These are phyloP conservation scores for Drosophila pseudotalamancana DNA, from an alignment of 2,888 invertebrate genomes.

Conservation along the genomic window DNA sequence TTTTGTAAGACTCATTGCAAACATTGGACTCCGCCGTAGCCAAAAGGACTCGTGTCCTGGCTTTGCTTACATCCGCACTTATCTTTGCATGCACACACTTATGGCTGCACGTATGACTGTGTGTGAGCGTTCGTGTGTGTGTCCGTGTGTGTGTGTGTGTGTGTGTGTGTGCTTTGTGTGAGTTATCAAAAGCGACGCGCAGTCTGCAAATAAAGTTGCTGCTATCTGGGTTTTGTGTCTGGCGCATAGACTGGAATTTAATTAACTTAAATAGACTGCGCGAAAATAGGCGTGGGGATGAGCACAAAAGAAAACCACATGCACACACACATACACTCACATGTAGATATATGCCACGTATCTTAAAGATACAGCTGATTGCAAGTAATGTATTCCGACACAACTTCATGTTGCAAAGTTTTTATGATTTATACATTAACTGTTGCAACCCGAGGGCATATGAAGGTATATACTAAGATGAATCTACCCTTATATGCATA, in stretches of 20 bases:
- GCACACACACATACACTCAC: not conserved
- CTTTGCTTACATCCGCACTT: constrained; percentile 56
- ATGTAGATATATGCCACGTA: constrained; percentile 25
- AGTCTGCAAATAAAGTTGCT: constrained; percentile 68
- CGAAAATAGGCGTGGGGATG: constrained; percentile 36
- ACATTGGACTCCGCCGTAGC: constrained; percentile 21
- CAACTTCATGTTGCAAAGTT: constrained; percentile 1
- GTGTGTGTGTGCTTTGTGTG: constrained; percentile 18
- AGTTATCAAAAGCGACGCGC: constrained; percentile 62
- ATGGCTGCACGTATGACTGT: constrained; percentile 3
- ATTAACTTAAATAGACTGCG: constrained; percentile 76
- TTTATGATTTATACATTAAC: not conserved
- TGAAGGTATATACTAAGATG: no score
- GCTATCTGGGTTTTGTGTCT: constrained; percentile 63
- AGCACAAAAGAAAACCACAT: not conserved
- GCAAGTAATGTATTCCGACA: constrained; percentile 13
- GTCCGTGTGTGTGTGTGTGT: constrained; percentile 5
- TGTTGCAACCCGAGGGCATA: no score
- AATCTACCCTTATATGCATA: no score
- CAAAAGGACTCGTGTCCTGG: constrained; percentile 36
- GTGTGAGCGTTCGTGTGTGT: constrained; percentile 6
- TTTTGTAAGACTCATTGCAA: constrained; percentile 66
- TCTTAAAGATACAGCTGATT: constrained; percentile 37
- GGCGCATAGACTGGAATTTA: constrained; percentile 70
- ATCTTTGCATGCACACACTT: constrained; percentile 58